Percentiles rank a stretch among this genome's conserved stretches.
Evolutionary conservation across 2,888 invertebrate species (phyloP).

Genomic region (Dryobota labecula): DNA sequence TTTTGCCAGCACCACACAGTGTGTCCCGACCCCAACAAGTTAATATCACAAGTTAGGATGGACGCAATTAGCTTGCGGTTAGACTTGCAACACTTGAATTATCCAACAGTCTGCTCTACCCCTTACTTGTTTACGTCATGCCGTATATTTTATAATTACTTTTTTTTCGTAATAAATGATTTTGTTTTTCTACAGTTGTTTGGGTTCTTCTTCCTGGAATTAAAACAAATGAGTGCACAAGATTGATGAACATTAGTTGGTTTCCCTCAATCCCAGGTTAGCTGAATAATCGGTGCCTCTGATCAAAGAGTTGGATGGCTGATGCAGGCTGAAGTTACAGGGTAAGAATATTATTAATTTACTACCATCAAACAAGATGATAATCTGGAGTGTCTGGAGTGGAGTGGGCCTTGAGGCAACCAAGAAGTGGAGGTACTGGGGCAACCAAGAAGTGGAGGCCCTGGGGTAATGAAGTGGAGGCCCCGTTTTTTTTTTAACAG

Average conservation of each 20-base stretch:
- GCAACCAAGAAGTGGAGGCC: too few species aligned
- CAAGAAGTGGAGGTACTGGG: too few species aligned
- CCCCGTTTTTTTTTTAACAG: too few species aligned
- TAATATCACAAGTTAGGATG: slow-evolving; percentile 85
- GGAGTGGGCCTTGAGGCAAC: too few species aligned
- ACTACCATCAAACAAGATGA: not conserved
- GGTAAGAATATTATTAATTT: not conserved
- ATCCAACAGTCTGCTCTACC: slow-evolving; percentile 67
- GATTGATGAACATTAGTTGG: not conserved
- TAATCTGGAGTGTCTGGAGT: too few species aligned
- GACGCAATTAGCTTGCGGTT: slow-evolving; percentile 88
- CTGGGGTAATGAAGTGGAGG: too few species aligned
- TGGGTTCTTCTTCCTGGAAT: not conserved
- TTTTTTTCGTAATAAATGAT: slow-evolving; percentile 34
- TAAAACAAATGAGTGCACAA: slow-evolving; percentile 3
- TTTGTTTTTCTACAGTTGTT: slow-evolving; percentile 21
- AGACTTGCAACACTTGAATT: slow-evolving; percentile 81
- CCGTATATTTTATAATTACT: slow-evolving; percentile 49
- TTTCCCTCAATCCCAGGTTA: not conserved
- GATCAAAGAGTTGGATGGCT: not conserved
- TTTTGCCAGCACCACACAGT: slow-evolving; percentile 29
- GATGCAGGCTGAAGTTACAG: not conserved
- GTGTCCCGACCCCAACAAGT: slow-evolving; percentile 67
- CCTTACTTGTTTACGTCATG: slow-evolving; percentile 64
- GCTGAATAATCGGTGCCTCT: not conserved